Percentiles rank a stretch among this genome's conserved stretches.
These are phyloP conservation scores for Ophion obscuratus DNA, from an alignment of 2,888 invertebrate genomes.

Conservation along the genomic window DNA sequence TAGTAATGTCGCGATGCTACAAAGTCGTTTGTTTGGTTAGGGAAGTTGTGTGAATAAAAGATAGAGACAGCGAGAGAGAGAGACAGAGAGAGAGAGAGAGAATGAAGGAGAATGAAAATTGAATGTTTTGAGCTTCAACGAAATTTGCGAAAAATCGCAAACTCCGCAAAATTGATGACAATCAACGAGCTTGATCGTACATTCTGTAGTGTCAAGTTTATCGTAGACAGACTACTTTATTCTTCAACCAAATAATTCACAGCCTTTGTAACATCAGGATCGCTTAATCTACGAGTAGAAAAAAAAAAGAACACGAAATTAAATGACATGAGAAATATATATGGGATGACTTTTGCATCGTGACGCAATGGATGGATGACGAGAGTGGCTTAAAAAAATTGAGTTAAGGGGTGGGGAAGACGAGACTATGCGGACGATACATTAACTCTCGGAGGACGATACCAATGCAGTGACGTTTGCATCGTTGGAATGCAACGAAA, in stretches of 20 bases:
- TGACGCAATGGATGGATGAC: neutral
- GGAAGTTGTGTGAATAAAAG: neutral
- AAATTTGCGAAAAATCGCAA: neutral
- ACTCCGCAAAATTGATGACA: neutral
- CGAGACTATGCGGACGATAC: neutral
- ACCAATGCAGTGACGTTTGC: neutral
- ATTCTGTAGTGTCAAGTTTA: neutral
- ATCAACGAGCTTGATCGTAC: neutral
- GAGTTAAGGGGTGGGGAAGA: neutral
- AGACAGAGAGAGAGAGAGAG: neutral
- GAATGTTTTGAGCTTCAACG: neutral
- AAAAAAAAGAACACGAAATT: slow-evolving; percentile 26
- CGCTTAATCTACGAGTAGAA: slow-evolving; percentile 49
- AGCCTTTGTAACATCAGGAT: slow-evolving; percentile 48
- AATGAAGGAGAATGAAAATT: neutral
- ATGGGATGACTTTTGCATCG: neutral
- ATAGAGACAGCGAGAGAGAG: no score
- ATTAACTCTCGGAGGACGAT: neutral
- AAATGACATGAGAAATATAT: neutral
- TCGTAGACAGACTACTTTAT: neutral
- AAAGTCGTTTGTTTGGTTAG: neutral
- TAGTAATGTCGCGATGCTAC: slow-evolving; percentile 39
- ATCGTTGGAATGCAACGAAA: neutral
- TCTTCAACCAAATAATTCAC: slow-evolving; percentile 4
- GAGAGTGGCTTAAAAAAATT: neutral